phyloP scores from a whole-genome alignment of 1,140 invertebrate genomes.

The Copidosoma floridanum region DNA sequence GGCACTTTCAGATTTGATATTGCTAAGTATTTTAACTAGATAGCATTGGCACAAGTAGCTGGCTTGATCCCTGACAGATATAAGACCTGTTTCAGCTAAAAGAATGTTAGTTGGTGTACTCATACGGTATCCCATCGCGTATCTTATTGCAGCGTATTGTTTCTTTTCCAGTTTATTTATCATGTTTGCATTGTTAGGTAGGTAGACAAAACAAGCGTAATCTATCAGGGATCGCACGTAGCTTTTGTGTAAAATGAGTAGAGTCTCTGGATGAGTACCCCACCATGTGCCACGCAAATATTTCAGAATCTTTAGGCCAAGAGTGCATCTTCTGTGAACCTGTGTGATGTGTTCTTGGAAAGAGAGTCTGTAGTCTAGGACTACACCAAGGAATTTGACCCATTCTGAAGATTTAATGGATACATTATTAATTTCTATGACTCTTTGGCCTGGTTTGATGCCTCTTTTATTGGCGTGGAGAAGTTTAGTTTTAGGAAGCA shows the following conservation, averaged over 20 bases:
- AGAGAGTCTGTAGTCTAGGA: not conserved
- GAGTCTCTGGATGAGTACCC: conserved; percentile 4
- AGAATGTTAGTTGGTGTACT: conserved; percentile 15
- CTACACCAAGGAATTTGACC: not conserved
- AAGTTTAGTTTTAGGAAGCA: conserved; percentile 5
- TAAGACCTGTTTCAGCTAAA: conserved; percentile 7
- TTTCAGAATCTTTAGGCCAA: not conserved
- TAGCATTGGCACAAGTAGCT: not conserved
- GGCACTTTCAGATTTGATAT: not conserved
- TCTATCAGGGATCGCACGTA: conserved; percentile 13
- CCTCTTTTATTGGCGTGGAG: conserved; percentile 24
- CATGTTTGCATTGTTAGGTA: not conserved
- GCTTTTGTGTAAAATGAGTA: not conserved
- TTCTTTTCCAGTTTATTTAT: conserved; percentile 3
- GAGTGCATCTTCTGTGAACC: not conserved
- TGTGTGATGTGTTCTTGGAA: not conserved
- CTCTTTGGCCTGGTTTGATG: not conserved
- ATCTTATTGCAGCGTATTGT: conserved; percentile 5
- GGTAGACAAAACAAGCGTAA: conserved; percentile 10
- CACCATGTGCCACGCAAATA: conserved; percentile 10
- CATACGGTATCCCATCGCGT: not conserved
- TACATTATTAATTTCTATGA: not conserved
- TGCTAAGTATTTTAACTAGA: not conserved
- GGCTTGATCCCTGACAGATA: not conserved
- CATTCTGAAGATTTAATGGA: not conserved